Conservation (phyloP, 2,797 vertebrate genomes). For the Odontamblyopus lacepedii region DNA sequence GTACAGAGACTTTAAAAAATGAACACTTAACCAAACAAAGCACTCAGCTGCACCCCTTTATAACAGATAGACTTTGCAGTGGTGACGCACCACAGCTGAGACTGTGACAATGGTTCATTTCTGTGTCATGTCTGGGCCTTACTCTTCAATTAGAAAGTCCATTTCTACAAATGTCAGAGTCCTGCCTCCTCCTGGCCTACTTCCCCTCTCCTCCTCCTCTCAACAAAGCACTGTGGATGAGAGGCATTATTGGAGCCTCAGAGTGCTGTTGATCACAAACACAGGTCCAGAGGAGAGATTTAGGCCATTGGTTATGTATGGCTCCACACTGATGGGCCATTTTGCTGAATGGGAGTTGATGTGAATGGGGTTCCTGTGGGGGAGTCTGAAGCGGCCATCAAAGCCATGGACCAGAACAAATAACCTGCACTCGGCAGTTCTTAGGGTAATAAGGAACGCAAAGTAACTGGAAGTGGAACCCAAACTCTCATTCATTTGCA, state of each 20-base stretch:
- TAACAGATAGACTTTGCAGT: conserved; percentile 42
- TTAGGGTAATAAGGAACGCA: conserved; percentile 57
- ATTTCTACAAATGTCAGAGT: conserved; percentile 72
- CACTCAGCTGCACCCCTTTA: conserved; percentile 41
- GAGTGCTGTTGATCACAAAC: conserved; percentile 63
- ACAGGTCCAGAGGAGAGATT: conserved; percentile 45
- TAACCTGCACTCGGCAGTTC: conserved; percentile 43
- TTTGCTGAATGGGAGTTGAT: conserved; percentile 57
- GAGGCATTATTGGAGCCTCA: conserved; percentile 58
- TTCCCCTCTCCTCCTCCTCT: conserved; percentile 51
- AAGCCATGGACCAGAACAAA: conserved; percentile 63
- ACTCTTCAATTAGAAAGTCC: conserved; percentile 76
- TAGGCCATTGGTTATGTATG: conserved; percentile 62
- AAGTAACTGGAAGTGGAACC: conserved; percentile 40
- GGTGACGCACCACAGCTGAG: conserved; percentile 60
- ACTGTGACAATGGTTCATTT: conserved; percentile 74
- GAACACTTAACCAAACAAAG: conserved; percentile 46
- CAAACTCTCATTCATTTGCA: too few species aligned
- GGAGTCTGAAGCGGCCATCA: conserved; percentile 56
- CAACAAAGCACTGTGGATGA: conserved; percentile 55
- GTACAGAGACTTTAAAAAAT: conserved; percentile 32
- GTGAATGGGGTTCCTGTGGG: conserved; percentile 59
- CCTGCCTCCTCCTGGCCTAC: conserved; percentile 54
- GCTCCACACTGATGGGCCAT: conserved; percentile 59
- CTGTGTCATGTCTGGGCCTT: conserved; percentile 69